These are phyloP conservation scores for Hesperophylax magnus DNA, from an alignment of 1,140 invertebrate species.

Conservation along the genomic window DNA sequence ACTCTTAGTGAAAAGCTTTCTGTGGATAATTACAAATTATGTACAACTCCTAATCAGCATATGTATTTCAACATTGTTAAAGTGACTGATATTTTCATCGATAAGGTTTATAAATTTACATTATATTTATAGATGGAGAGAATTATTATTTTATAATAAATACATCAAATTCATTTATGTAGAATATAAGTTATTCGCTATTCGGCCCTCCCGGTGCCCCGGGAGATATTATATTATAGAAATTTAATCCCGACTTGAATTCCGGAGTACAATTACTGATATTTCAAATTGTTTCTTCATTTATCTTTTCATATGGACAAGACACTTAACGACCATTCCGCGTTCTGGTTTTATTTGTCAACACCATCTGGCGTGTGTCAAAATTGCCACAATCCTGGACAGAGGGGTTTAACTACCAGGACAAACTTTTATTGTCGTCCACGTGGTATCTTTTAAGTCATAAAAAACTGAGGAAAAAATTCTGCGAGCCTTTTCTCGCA, in stretches of 20 bases:
- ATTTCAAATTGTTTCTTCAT: not conserved
- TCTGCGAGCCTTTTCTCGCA: constrained; percentile 5
- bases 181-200: too few relatives aligned
- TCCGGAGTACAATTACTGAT: too few relatives aligned
- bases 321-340: constrained; percentile 26
- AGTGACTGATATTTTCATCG: too few relatives aligned
- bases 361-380: constrained; percentile 27
- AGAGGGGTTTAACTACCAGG: constrained; percentile 21
- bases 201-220: too few relatives aligned
- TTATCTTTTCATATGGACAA: not conserved
- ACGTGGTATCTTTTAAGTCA: constrained; percentile 21
- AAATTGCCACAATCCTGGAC: constrained; percentile 18
- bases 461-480: constrained; percentile 1
- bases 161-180: too few relatives aligned
- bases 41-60: too few relatives aligned
- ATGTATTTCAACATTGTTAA: too few relatives aligned
- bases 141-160: too few relatives aligned
- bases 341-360: constrained; percentile 26
- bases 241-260: too few relatives aligned
- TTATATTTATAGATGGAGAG: too few relatives aligned
- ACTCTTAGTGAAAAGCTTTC: not conserved
- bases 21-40: not conserved
- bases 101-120: too few relatives aligned
- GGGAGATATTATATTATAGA: too few relatives aligned
- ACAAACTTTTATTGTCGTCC: constrained; percentile 13